Conservation (phyloP, 2,113 vertebrate genomes). For the Rhinogobius similis region DNA sequence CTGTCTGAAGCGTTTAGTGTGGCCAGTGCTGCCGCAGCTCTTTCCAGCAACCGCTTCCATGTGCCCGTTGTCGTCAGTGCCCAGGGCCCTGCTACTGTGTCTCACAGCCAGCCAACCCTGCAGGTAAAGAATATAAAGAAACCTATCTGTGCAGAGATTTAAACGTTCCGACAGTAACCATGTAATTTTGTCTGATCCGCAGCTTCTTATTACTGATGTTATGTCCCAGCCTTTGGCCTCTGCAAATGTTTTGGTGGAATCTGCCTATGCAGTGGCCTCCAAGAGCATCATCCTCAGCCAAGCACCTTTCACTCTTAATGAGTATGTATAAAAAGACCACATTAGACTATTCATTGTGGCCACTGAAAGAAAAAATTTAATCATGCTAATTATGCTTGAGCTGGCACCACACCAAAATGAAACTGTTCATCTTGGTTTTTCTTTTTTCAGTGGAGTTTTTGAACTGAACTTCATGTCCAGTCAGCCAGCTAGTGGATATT, state of each 20-base stretch:
- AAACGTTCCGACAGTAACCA: neutral
- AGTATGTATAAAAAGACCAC: slow-evolving; percentile 73
- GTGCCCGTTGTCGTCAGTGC: slow-evolving; percentile 85
- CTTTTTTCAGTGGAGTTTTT: slow-evolving; percentile 84
- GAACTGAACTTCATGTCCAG: slow-evolving; percentile 91
- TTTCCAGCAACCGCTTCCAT: slow-evolving; percentile 91
- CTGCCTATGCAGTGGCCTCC: slow-evolving; percentile 82
- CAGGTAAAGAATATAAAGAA: slow-evolving; percentile 72
- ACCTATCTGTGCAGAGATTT: neutral
- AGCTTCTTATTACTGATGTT: slow-evolving; percentile 92
- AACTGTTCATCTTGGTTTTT: neutral
- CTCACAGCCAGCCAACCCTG: slow-evolving; percentile 87
- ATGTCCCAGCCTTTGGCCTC: slow-evolving; percentile 88
- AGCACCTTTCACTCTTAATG: slow-evolving; percentile 80
- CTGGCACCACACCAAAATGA: neutral
- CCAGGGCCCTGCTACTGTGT: slow-evolving; percentile 85
- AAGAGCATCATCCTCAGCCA: slow-evolving; percentile 86
- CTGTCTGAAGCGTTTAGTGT: slow-evolving; percentile 92
- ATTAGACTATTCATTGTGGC: no score
- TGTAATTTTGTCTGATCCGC: slow-evolving; percentile 36
- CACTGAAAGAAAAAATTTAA: no score
- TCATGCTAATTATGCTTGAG: neutral
- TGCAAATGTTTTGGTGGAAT: slow-evolving; percentile 87
- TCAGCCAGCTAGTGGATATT: slow-evolving; percentile 95
- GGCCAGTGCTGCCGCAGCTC: slow-evolving; percentile 83